Conservation (phyloP, 2,888 invertebrate genomes). For the Xestobium rufovillosum region DNA sequence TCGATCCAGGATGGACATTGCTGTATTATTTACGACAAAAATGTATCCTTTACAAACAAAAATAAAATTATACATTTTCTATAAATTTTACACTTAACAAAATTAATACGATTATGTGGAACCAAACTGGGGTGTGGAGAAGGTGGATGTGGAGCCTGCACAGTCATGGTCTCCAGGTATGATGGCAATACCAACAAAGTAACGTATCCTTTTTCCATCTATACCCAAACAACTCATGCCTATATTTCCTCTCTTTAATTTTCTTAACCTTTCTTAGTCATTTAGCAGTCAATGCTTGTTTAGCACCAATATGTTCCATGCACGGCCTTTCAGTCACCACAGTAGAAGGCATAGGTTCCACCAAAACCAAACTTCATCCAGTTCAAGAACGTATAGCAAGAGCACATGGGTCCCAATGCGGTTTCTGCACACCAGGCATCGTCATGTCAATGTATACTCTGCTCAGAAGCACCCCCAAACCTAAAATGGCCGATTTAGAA, state of each 20-base stretch:
- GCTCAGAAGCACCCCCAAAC: conserved; percentile 63
- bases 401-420: conserved; percentile 82
- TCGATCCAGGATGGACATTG: conserved; percentile 80
- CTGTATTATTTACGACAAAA: conserved; percentile 74
- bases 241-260: too few species aligned
- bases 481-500: conserved; percentile 70
- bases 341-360: conserved; percentile 87
- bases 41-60: conserved; percentile 52
- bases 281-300: conserved; percentile 80
- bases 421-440: conserved; percentile 92
- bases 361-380: conserved; percentile 69
- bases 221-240: too few species aligned
- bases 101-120: conserved; percentile 75
- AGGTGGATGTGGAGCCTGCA: conserved; percentile 93
- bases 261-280: too few species aligned
- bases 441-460: conserved; percentile 96
- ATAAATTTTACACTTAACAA: too few species aligned
- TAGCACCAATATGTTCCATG: conserved; percentile 78
- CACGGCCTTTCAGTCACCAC: conserved; percentile 88
- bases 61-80: too few species aligned
- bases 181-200: conserved; percentile 49
- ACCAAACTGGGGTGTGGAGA: conserved; percentile 91
- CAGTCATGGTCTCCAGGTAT: conserved; percentile 81
- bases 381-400: conserved; percentile 83
- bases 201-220: conserved; percentile 50